phyloP scores from a whole-genome alignment of 2,888 invertebrate species.

The Monoplex corrugatus region DNA sequence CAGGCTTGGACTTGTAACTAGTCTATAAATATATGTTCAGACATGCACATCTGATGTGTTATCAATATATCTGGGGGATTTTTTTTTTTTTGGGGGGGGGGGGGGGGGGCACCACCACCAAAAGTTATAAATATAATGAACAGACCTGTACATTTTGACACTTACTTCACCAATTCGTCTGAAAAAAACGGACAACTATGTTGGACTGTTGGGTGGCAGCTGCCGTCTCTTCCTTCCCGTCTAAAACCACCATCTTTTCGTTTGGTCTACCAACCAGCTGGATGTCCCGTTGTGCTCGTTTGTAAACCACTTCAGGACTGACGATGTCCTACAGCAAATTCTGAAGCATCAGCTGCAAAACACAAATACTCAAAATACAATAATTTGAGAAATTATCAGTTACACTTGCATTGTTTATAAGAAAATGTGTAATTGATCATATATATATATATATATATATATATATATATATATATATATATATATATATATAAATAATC shows the following conservation, averaged over 20 bases:
- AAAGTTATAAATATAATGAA: neutral
- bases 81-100: too few relatives aligned
- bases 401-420: neutral
- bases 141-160: neutral
- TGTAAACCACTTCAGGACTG: neutral
- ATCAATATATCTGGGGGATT: too few relatives aligned
- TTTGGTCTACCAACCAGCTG: neutral
- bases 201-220: slow-evolving; percentile 46
- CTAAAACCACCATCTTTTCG: slow-evolving; percentile 43
- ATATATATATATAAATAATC: too few relatives aligned
- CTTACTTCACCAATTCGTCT: slow-evolving; percentile 53
- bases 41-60: too few relatives aligned
- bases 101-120: too few relatives aligned
- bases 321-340: neutral
- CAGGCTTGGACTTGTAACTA: too few relatives aligned
- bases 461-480: too few relatives aligned
- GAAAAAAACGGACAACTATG: slow-evolving; percentile 48
- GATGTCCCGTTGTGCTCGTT: neutral
- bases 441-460: neutral
- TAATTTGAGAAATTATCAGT: too few relatives aligned
- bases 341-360: slow-evolving; percentile 20
- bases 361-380: neutral
- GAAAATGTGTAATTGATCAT: neutral
- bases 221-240: slow-evolving; percentile 48
- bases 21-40: too few relatives aligned